Conservation (phyloP, 2,888 invertebrate species). For the Eledona agricola region DNA sequence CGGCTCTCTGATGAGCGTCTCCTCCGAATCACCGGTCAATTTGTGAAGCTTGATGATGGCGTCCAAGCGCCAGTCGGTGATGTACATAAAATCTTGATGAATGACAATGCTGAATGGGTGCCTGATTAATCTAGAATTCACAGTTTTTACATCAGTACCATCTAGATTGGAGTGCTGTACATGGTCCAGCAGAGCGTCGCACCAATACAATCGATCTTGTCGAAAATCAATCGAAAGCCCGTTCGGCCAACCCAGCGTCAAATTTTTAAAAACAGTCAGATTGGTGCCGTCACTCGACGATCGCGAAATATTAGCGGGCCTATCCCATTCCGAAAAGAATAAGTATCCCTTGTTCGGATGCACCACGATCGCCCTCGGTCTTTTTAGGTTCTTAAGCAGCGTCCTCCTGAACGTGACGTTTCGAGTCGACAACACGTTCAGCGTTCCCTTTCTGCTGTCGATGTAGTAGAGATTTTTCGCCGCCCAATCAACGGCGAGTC, state of each 20-base stretch:
- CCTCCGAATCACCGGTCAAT: conserved; percentile 85
- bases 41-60: conserved; percentile 93
- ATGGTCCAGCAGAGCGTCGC: conserved; percentile 94
- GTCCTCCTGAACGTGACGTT: conserved; percentile 87
- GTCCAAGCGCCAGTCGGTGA: conserved; percentile 96
- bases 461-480: conserved; percentile 96
- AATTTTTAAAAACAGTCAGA: conserved; percentile 85
- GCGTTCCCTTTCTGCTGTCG: conserved; percentile 91
- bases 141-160: conserved; percentile 89
- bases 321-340: conserved; percentile 96
- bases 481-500: conserved; percentile 94
- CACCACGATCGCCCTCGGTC: conserved; percentile 95
- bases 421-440: conserved; percentile 90
- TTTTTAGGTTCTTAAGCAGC: conserved; percentile 84
- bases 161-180: conserved; percentile 93
- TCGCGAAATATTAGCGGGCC: conserved; percentile 95
- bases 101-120: conserved; percentile 95
- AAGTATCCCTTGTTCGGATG: conserved; percentile 95
- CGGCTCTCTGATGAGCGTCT: conserved; percentile 86
- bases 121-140: conserved; percentile 83
- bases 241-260: conserved; percentile 97
- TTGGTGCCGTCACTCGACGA: conserved; percentile 91
- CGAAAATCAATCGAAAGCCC: conserved; percentile 93
- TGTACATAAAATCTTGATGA: conserved; percentile 91
- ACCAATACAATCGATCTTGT: conserved; percentile 93